A percentile compares a stretch with the other conserved stretches of the same genome.
Conservation (phyloP, 2,888 invertebrate species). For the Synergus laeviventris region DNA sequence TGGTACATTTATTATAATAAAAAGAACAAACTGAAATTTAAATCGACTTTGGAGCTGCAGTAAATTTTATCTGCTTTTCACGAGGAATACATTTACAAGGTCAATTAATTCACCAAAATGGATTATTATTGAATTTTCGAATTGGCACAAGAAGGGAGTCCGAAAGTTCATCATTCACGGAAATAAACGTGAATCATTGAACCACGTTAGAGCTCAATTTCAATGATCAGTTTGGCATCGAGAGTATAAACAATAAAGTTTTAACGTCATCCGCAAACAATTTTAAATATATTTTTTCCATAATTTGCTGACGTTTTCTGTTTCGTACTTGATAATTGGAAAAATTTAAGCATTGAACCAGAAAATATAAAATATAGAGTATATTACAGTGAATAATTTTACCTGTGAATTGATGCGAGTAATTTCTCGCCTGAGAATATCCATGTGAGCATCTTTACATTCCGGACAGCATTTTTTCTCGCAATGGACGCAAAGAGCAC, state of each 20-base stretch:
- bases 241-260: conserved; percentile 34
- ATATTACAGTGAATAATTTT: conserved; percentile 39
- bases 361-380: background rate
- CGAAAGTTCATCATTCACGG: conserved; percentile 24
- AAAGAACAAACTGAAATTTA: background rate
- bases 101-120: background rate
- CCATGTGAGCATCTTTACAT: conserved; percentile 97
- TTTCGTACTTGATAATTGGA: background rate
- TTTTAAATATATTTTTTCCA: background rate
- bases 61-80: background rate
- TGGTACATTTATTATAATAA: background rate
- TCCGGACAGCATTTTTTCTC: conserved; percentile 98
- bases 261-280: conserved; percentile 18
- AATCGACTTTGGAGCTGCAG: background rate
- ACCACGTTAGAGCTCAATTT: background rate
- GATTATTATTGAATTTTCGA: conserved; percentile 7
- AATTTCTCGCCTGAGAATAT: conserved; percentile 94
- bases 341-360: background rate
- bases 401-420: conserved; percentile 91
- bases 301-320: background rate
- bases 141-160: conserved; percentile 25
- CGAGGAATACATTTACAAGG: background rate
- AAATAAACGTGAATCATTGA: conserved; percentile 39
- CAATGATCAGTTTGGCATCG: conserved; percentile 23
- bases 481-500: conserved; percentile 94